Conservation (phyloP, 1,140 invertebrate species). For the Bombus soroeensis region DNA sequence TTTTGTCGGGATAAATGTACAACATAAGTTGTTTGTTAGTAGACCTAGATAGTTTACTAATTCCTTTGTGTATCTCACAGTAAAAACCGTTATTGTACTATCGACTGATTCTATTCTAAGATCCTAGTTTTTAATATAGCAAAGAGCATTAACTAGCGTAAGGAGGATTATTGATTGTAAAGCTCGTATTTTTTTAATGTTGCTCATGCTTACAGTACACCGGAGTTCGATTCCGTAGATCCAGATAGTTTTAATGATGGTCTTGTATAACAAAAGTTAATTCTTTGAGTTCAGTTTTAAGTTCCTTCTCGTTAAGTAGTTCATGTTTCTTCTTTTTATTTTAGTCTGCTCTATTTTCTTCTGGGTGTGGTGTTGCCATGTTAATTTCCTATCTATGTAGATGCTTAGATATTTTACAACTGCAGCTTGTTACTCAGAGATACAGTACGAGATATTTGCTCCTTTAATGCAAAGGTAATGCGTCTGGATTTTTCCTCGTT, state of each 20-base stretch:
- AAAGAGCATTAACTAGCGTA: neutral
- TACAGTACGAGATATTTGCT: neutral
- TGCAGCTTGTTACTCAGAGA: neutral
- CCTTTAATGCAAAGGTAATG: neutral
- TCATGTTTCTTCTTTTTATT: neutral
- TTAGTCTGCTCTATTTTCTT: neutral
- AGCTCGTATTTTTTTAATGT: neutral
- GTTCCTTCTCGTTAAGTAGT: neutral
- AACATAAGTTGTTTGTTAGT: neutral
- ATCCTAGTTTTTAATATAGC: neutral
- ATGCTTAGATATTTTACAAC: too few species aligned
- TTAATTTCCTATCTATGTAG: neutral
- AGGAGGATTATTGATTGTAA: neutral
- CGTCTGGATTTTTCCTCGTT: neutral
- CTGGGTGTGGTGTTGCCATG: neutral
- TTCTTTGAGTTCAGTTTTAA: slow-evolving; percentile 10
- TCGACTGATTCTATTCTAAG: neutral
- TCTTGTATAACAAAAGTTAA: slow-evolving; percentile 11
- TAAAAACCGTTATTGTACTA: neutral
- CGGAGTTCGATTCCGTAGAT: neutral
- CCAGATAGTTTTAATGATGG: neutral
- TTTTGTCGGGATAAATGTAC: neutral
- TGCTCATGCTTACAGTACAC: neutral
- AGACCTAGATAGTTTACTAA: neutral
- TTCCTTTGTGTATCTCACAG: neutral